Evolutionary conservation across 2,113 vertebrate genomes (phyloP).

Genomic region (Chloroceryle aenea): DNA sequence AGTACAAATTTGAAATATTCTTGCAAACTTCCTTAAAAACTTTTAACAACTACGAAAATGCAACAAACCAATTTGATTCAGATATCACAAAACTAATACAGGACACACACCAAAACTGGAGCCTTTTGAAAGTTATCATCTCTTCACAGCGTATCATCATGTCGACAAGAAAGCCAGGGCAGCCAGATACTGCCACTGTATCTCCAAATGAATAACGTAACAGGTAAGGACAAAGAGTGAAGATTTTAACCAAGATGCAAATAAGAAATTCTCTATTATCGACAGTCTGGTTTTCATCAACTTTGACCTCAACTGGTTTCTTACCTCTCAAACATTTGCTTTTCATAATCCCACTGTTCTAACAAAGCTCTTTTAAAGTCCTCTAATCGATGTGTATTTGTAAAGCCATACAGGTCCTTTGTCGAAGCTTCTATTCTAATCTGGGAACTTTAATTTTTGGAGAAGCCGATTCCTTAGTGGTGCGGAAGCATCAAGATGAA

Average conservation of each 20-base stretch:
- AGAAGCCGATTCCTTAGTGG: not conserved
- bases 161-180: not conserved
- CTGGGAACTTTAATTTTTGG: conserved; percentile 22
- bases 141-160: not conserved
- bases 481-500: conserved; percentile 39
- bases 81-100: not conserved
- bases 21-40: not conserved
- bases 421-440: conserved; percentile 9
- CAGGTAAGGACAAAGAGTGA: not conserved
- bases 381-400: conserved; percentile 22
- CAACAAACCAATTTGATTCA: not conserved
- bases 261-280: not conserved
- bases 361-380: conserved; percentile 15
- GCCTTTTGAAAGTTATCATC: not conserved
- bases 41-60: not conserved
- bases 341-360: conserved; percentile 48
- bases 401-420: conserved; percentile 12
- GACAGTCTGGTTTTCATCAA: not conserved
- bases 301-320: not conserved
- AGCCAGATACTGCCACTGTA: not conserved
- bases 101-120: not conserved
- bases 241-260: not conserved
- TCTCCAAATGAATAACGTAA: not conserved
- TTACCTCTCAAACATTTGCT: conserved; percentile 34
- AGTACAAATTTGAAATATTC: not conserved